A percentile compares a stretch with the other conserved stretches of the same genome.
Conservation (phyloP, 2,888 invertebrate species). For the Drosophila bunnanda region DNA sequence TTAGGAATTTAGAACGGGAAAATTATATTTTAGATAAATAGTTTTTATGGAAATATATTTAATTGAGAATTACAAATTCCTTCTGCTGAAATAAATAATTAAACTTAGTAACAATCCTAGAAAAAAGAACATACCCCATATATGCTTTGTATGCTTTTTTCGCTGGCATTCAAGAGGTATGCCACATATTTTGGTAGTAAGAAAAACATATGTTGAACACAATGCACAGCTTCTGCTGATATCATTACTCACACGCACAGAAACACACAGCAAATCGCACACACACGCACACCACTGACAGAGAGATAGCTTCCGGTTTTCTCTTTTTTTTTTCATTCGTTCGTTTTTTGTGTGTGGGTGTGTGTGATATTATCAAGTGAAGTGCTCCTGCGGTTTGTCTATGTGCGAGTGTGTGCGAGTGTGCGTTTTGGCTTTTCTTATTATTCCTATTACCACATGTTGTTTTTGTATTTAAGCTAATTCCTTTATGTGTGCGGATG, state of each 20-base stretch:
- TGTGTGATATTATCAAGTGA: slow-evolving; percentile 76
- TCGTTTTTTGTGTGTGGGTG: slow-evolving; percentile 9
- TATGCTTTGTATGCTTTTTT: slow-evolving; percentile 9
- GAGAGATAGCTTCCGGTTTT: slow-evolving; percentile 48
- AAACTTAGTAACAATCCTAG: background rate
- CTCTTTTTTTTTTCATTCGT: slow-evolving; percentile 39
- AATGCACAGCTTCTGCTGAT: slow-evolving; percentile 63
- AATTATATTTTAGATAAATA: too few relatives aligned
- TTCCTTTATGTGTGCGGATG: slow-evolving; percentile 67
- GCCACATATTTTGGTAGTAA: slow-evolving; percentile 43
- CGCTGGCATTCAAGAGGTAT: slow-evolving; percentile 53
- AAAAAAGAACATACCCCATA: background rate
- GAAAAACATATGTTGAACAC: slow-evolving; percentile 68
- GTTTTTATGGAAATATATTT: too few relatives aligned
- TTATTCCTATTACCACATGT: slow-evolving; percentile 79
- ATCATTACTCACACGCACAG: slow-evolving; percentile 73
- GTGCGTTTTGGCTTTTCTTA: slow-evolving; percentile 74
- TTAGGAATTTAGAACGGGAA: too few relatives aligned
- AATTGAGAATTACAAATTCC: too few relatives aligned
- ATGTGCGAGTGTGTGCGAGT: slow-evolving; percentile 55
- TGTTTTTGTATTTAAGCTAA: slow-evolving; percentile 80
- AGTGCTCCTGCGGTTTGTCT: slow-evolving; percentile 75
- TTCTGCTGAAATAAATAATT: too few relatives aligned
- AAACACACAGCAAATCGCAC: slow-evolving; percentile 50
- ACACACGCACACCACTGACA: slow-evolving; percentile 10